These are phyloP conservation scores for Stegodyphus mimosarum DNA, from an alignment of 1,140 invertebrate genomes.

Conservation along the genomic window DNA sequence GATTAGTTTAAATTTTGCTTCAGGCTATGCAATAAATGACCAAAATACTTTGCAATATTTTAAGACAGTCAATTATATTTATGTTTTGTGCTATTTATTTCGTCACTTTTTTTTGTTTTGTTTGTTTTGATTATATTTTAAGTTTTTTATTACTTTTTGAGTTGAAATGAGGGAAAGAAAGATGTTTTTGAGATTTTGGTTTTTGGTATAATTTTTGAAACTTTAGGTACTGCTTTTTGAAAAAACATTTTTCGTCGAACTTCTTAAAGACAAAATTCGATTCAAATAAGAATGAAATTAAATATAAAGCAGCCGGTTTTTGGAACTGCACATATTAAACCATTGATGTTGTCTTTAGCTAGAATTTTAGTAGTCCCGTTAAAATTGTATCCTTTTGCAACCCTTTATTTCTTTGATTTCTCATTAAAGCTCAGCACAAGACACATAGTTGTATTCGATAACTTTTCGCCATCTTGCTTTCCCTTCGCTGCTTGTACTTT, in stretches of 20 bases:
- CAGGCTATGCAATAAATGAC: no score
- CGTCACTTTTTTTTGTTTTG: not conserved
- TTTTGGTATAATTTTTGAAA: constrained; percentile 26
- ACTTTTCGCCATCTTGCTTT: constrained; percentile 49
- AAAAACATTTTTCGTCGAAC: constrained; percentile 10
- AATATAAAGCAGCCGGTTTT: no score
- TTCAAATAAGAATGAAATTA: no score
- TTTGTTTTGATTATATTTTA: not conserved
- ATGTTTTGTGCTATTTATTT: not conserved
- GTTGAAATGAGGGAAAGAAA: not conserved
- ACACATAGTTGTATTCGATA: constrained; percentile 44
- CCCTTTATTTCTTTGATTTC: constrained; percentile 34
- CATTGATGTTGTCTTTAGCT: constrained; percentile 56
- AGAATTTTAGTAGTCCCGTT: constrained; percentile 52
- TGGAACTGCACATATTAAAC: constrained; percentile 34
- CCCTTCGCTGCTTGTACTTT: constrained; percentile 45
- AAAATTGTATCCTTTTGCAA: constrained; percentile 46
- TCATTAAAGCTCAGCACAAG: constrained; percentile 36
- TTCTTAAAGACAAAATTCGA: no score
- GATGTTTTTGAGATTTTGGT: not conserved
- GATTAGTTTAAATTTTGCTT: no score
- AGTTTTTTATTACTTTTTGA: not conserved
- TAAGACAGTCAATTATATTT: not conserved
- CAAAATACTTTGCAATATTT: no score
- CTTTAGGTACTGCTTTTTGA: constrained; percentile 22